Conservation (phyloP, 2,888 invertebrate genomes). For the Belgica antarctica region DNA sequence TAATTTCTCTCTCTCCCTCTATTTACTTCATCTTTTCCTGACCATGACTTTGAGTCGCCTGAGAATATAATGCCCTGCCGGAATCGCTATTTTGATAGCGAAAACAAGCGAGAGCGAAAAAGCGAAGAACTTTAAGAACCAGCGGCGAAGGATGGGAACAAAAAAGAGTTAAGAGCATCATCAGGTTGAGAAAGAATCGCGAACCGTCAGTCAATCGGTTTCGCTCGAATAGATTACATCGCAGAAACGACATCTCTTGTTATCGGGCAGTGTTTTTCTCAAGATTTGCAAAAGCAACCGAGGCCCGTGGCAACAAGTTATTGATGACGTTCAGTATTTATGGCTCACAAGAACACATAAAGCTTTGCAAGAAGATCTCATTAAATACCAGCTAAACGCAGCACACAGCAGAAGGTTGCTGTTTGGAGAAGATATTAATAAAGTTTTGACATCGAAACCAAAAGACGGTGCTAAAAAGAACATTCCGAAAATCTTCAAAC, state of each 20-base stretch:
- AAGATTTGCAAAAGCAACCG: neutral
- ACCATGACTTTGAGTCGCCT: constrained; percentile 17
- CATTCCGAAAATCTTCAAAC: neutral
- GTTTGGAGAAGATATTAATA: constrained; percentile 18
- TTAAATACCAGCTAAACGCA: constrained; percentile 5
- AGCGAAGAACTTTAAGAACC: constrained; percentile 27
- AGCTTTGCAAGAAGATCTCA: neutral
- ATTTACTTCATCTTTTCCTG: neutral
- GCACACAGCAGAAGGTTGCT: constrained; percentile 7
- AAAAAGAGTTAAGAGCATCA: constrained; percentile 27
- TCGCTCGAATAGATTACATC: constrained; percentile 32
- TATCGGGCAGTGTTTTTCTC: neutral
- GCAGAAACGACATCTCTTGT: neutral
- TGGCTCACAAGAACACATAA: neutral
- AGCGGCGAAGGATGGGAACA: constrained; percentile 21
- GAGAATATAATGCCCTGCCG: neutral
- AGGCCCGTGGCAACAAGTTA: constrained; percentile 6
- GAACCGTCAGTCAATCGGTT: constrained; percentile 38
- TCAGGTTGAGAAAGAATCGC: constrained; percentile 34
- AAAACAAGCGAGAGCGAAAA: constrained; percentile 22
- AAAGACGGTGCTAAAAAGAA: neutral
- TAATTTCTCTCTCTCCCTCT: neutral
- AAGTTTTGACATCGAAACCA: neutral
- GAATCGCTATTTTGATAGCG: constrained; percentile 1
- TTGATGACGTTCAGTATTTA: constrained; percentile 23